Evolutionary conservation across 64 coral and sea anemone species (phyloP), one percentile per base, ranked within the genome.

Genomic region (Platygyra sinensis): DNA sequence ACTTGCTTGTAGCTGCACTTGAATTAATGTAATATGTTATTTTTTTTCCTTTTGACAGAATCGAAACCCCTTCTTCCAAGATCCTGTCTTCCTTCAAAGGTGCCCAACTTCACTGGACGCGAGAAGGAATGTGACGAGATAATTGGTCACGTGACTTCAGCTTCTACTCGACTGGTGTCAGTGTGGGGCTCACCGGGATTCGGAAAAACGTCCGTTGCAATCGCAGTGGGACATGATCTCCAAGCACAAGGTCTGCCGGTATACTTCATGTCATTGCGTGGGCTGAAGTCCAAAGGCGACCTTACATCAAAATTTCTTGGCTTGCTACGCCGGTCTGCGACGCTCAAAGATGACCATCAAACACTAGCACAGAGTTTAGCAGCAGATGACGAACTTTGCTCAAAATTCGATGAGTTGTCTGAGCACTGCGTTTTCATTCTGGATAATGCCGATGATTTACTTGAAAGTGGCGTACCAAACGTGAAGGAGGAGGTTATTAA

Each of bases 131-230:
- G n/a, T n/a, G n/a, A n/a, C n/a, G n/a, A n/a, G n/a, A n/a, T n/a
- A n/a, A n/a, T n/a, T n/a, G n/a, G n/a, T n/a, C n/a, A n/a, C n/a
- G n/a, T n/a, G n/a, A n/a, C n/a, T n/a, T n/a, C n/a, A n/a, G n/a
- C n/a, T n/a, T n/a, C n/a, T n/a, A n/a, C n/a, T n/a, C n/a, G n/a
- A n/a, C n/a, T n/a, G n/a, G n/a, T n/a, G n/a, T n/a, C n/a, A n/a
- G n/a, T n/a, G n/a, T n/a, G n/a, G n/a, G n/a, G n/a, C n/a, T n/a
- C n/a, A n/a, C n/a, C n/a, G n/a, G n/a, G n/a, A n/a, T n/a, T n/a
- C n/a, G n/a, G n/a, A 16, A 90, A 90, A 82, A 90, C 89, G 1
- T 54, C 78, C 3, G 52, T 91, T 79, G 83, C 91, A 32, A 72
- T 72, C 19, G 61, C 36, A 39, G 91, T 72, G 15, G 91, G 84